Conservation (phyloP, 1,140 invertebrate species). For the Glomeris maerens region DNA sequence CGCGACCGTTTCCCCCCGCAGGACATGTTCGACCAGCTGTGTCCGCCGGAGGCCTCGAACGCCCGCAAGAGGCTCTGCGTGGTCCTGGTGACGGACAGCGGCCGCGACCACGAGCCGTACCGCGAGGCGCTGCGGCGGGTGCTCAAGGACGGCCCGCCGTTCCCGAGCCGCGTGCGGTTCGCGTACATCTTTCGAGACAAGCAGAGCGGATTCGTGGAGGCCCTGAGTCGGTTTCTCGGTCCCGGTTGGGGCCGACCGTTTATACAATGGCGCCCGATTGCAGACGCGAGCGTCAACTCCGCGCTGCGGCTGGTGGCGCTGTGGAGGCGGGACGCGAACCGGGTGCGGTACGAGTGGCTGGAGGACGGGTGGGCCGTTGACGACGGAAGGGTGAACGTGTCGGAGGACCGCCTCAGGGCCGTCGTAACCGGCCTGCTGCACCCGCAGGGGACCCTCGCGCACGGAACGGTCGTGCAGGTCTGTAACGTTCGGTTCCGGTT, state of each 20-base stretch:
- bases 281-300: no score
- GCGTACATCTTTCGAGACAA: constrained; percentile 73
- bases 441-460: constrained; percentile 42
- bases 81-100: constrained; percentile 61
- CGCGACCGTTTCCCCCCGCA: constrained; percentile 25
- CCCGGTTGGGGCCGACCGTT: no score
- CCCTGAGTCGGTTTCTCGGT: no score
- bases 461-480: constrained; percentile 32
- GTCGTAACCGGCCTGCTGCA: constrained; percentile 54
- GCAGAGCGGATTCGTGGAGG: constrained; percentile 63
- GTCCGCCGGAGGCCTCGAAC: constrained; percentile 68
- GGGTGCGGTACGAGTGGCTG: constrained; percentile 85
- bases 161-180: constrained; percentile 57
- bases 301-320: constrained; percentile 69
- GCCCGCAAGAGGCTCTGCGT: constrained; percentile 74
- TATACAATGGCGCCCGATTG: no score
- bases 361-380: constrained; percentile 43
- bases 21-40: constrained; percentile 63
- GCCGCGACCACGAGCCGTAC: constrained; percentile 28
- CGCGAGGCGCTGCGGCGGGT: constrained; percentile 33
- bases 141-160: constrained; percentile 37
- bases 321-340: constrained; percentile 67
- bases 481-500: constrained; percentile 12
- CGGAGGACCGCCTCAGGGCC: constrained; percentile 51
- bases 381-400: constrained; percentile 44